These are phyloP conservation scores for Meandrina meandrites DNA, from an alignment of 92 coral and sea anemone genomes.

Conservation along the genomic window DNA sequence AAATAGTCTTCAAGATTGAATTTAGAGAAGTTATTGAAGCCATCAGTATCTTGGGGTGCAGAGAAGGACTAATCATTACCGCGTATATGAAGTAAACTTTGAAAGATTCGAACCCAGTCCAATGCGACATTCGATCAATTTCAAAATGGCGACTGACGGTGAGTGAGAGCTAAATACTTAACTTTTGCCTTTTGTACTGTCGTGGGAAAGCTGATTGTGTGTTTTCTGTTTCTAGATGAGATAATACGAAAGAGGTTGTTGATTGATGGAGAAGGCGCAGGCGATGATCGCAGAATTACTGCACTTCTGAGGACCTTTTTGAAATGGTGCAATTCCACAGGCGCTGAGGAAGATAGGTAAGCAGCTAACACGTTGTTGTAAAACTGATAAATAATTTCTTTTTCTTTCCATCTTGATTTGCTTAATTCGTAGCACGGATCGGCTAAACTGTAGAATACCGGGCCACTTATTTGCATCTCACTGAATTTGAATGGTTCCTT, in stretches of 20 bases:
- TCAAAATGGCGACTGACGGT: constrained; percentile 74
- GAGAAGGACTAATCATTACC: background rate
- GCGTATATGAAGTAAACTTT: background rate
- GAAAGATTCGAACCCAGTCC: constrained; percentile 6
- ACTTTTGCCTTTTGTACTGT: background rate
- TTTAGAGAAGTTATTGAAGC: background rate
- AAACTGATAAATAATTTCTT: background rate
- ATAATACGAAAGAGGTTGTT: constrained; percentile 81
- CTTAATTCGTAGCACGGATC: background rate
- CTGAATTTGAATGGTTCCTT: too few species aligned
- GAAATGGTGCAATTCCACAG: constrained; percentile 85
- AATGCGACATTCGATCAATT: background rate
- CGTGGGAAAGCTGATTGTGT: background rate
- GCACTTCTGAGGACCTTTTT: constrained; percentile 86
- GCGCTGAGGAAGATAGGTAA: constrained; percentile 69
- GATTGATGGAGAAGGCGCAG: constrained; percentile 99
- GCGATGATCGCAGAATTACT: constrained; percentile 94
- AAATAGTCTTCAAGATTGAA: background rate
- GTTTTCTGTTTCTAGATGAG: constrained; percentile 67
- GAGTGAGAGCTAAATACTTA: background rate
- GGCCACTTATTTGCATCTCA: background rate
- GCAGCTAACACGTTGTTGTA: background rate
- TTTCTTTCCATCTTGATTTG: background rate
- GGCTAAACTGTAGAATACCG: background rate
- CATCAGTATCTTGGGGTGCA: background rate